Base-by-base conservation (phyloP, 2,888 invertebrate species). In the Leptura quadrifasciata region DNA sequence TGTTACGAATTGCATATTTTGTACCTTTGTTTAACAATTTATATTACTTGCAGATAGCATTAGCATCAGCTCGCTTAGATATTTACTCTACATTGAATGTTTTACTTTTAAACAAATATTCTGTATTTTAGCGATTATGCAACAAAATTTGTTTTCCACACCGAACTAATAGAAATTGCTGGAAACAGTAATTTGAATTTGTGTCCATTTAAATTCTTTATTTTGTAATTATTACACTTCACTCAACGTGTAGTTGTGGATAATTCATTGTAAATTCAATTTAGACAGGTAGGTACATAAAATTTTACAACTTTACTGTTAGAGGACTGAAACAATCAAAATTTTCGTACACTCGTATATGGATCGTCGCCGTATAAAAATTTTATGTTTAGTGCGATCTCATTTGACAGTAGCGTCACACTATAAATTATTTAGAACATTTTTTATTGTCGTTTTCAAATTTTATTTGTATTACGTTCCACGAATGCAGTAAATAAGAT, bases 231-330 rank as follows among this genome's bases (percentile, higher is more conserved):
- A 57, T 55, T 57, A 20, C 15, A 15, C 57, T 57, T 10, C 57
- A 8, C 15, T 20, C 15, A 15, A 55, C 17, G 21, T 57, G 12
- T 24, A 52, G 39, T 57, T 58, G 68, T 21, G 57, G 57, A 18
- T 54, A 15, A 57, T 35, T 69, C 69, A 69, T 69, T 69, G 54
- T 69, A 69, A 69, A 69, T 69, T 69, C 69, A 69, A 69, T 69
- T 69, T 54, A 58, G 18, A 27, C 18, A 55, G 21, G 35, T 69
- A 55, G 21, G 35, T 69, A 58, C 21, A 58, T 58, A 69, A 69
- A 69, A 69, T 55, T 69, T 69, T 69, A 69, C n/a, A 18, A 10
- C 55, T 21, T 20, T 18, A 35, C 58, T 39, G 27, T n/a, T 54
- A 18, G 17, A 55, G 55, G 31, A 52, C 18, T 54, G 54, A 58